Percentiles rank a stretch among this genome's conserved stretches.
These are phyloP conservation scores for Acestrorhynchus altus DNA, from an alignment of 2,797 vertebrate genomes.

Conservation along the genomic window DNA sequence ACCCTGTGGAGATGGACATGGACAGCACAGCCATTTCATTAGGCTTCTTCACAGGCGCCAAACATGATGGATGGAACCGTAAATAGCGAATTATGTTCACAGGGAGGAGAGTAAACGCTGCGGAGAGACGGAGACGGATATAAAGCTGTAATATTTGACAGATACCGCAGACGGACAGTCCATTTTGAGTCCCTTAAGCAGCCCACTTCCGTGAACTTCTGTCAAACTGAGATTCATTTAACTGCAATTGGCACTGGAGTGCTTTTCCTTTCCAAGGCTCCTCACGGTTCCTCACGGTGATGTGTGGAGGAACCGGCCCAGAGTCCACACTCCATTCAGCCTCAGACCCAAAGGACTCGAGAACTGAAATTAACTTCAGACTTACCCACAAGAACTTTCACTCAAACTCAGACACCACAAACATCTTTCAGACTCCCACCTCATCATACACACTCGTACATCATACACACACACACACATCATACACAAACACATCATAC, in stretches of 20 bases:
- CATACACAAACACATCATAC: too few species aligned
- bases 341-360: too few species aligned
- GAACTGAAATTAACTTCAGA: too few species aligned
- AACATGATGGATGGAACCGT: conserved; percentile 31
- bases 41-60: background rate
- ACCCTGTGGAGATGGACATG: conserved; percentile 15
- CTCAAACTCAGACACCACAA: too few species aligned
- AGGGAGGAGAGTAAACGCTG: conserved; percentile 25
- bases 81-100: conserved; percentile 26
- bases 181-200: background rate
- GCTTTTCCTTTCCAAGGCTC: background rate
- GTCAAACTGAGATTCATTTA: background rate
- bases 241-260: background rate
- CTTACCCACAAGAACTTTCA: too few species aligned
- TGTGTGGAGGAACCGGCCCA: background rate
- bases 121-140: background rate
- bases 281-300: background rate
- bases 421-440: too few species aligned
- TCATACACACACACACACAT: too few species aligned
- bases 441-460: too few species aligned
- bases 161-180: background rate
- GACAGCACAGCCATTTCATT: conserved; percentile 25
- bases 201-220: background rate
- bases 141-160: background rate
- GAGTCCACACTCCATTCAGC: too few species aligned